Conservation (phyloP, 1,140 invertebrate species). For the Drosophila yakuba region DNA sequence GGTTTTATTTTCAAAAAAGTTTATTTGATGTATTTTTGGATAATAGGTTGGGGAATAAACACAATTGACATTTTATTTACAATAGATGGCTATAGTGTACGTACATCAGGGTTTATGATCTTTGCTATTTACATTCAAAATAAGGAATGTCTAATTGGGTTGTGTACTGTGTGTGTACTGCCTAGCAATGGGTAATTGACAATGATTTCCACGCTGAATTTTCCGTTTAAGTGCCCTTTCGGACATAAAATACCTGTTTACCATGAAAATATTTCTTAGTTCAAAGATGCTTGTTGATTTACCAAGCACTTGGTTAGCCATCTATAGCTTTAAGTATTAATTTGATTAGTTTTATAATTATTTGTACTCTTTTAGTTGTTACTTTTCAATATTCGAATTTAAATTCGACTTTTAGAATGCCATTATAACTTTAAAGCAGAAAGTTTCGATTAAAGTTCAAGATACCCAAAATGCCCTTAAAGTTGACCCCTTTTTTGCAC, state of each 20-base stretch:
- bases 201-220: slow-evolving; percentile 10
- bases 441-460: slow-evolving; percentile 37
- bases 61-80: slow-evolving; percentile 51
- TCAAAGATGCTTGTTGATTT: not conserved
- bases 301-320: not conserved
- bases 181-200: slow-evolving; percentile 11
- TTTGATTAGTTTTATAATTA: no score
- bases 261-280: not conserved
- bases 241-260: slow-evolving; percentile 9
- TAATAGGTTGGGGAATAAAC: slow-evolving; percentile 36
- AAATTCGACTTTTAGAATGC: slow-evolving; percentile 6
- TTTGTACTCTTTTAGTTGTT: no score
- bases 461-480: slow-evolving; percentile 26
- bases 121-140: slow-evolving; percentile 31
- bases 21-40: slow-evolving; percentile 39
- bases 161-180: slow-evolving; percentile 3
- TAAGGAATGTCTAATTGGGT: slow-evolving; percentile 10
- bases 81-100: slow-evolving; percentile 9
- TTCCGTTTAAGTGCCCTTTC: slow-evolving; percentile 13
- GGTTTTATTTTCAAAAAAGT: slow-evolving; percentile 18
- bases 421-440: not conserved
- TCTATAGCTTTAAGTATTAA: not conserved
- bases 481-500: slow-evolving; percentile 14
- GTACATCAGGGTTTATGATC: slow-evolving; percentile 14
- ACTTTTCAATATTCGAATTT: not conserved